Evolutionary conservation across 2,797 vertebrate species (phyloP).

Genomic region (Acipenser transmontanus): DNA sequence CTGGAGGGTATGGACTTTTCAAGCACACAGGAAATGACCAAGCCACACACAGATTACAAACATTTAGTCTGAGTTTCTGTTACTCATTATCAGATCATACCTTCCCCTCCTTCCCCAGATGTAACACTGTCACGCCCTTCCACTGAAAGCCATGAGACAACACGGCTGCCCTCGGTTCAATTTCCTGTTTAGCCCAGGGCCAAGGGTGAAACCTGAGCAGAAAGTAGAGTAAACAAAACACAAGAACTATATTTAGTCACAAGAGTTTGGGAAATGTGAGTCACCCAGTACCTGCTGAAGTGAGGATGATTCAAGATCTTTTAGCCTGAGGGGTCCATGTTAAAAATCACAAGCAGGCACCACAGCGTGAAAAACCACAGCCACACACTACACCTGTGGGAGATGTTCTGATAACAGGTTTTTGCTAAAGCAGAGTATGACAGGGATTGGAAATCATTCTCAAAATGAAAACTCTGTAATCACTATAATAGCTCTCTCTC

Average conservation of each 20-base stretch:
- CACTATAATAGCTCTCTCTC: too few relatives aligned
- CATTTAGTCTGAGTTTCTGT: conserved; percentile 21
- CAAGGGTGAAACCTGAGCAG: conserved; percentile 35
- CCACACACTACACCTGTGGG: conserved; percentile 40
- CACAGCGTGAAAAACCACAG: conserved; percentile 22
- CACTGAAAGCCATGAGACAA: conserved; percentile 22
- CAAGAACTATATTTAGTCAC: conserved; percentile 38
- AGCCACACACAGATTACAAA: conserved; percentile 4
- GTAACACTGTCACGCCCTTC: conserved; percentile 26
- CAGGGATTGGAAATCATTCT: conserved; percentile 36
- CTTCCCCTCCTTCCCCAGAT: conserved; percentile 23
- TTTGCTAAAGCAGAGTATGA: conserved; percentile 41
- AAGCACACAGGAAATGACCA: conserved; percentile 6
- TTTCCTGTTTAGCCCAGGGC: conserved; percentile 44
- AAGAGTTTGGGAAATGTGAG: conserved; percentile 50
- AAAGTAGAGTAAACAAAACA: conserved; percentile 37
- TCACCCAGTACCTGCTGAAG: conserved; percentile 48
- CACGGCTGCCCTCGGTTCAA: conserved; percentile 34
- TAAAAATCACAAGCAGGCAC: conserved; percentile 47
- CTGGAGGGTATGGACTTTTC: neutral
- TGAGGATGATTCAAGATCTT: conserved; percentile 46
- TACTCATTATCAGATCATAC: conserved; percentile 23
- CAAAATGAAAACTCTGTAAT: conserved; percentile 25
- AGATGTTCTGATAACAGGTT: conserved; percentile 33
- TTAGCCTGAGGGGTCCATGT: conserved; percentile 48